Conservation (phyloP, 2,888 invertebrate species). For the Fabriciana adippe region DNA sequence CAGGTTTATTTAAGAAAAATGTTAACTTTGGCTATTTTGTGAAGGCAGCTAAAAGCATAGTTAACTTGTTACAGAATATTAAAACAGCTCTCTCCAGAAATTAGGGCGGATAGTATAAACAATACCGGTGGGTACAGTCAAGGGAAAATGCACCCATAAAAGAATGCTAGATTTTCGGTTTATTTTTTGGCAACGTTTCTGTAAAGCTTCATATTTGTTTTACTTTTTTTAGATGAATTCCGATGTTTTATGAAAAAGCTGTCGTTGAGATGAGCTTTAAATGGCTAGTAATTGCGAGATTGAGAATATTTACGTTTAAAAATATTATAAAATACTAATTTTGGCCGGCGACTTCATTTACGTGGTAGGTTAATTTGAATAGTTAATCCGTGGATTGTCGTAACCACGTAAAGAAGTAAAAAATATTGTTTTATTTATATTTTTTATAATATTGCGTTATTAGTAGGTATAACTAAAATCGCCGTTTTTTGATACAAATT, state of each 20-base stretch:
- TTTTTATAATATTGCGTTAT: no score
- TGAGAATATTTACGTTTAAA: not conserved
- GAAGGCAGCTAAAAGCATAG: conserved; percentile 22
- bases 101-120: conserved; percentile 52
- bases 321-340: no score
- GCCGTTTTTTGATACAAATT: no score
- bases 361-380: no score
- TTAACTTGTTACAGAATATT: conserved; percentile 29
- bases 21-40: conserved; percentile 11
- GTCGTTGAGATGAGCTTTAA: not conserved
- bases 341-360: no score
- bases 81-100: conserved; percentile 22
- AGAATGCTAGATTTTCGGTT: conserved; percentile 4
- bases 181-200: conserved; percentile 22
- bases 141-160: conserved; percentile 23
- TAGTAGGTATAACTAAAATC: no score
- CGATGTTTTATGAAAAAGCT: not conserved
- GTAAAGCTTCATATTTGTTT: not conserved
- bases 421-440: no score
- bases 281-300: not conserved
- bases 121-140: conserved; percentile 44
- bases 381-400: no score
- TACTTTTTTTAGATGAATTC: not conserved
- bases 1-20: not conserved
- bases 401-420: no score